Evolutionary conservation across 37 sponge, comb jelly and placozoan genomes (phyloP).

Genomic region (Axinella damicornis): DNA sequence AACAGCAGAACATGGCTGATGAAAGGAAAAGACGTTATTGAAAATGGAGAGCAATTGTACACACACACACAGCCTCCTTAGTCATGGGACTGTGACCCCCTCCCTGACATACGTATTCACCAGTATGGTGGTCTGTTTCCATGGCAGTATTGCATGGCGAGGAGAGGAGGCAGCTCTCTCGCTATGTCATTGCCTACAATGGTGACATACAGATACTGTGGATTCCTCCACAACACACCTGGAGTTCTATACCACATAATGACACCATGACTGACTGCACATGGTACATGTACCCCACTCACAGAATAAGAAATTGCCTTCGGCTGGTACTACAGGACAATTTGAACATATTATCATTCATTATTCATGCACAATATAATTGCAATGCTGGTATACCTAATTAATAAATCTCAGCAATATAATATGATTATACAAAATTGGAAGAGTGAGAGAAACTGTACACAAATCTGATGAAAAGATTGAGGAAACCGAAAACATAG

Average conservation of each 20-base stretch:
- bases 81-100: constrained; percentile 2
- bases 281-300: too few species aligned
- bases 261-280: too few species aligned
- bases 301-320: too few species aligned
- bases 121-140: constrained; percentile 23
- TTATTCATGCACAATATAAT: too few species aligned
- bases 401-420: neutral
- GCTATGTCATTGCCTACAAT: constrained; percentile 66
- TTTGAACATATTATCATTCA: too few species aligned
- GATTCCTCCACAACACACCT: constrained; percentile 49
- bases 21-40: constrained; percentile 29
- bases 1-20: constrained; percentile 52
- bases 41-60: constrained; percentile 15
- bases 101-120: constrained; percentile 65
- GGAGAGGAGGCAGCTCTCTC: neutral
- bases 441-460: neutral
- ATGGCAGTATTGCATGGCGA: constrained; percentile 9
- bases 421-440: neutral
- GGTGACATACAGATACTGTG: constrained; percentile 41
- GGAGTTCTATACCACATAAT: too few species aligned
- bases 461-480: neutral
- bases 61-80: constrained; percentile 4
- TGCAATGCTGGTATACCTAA: too few species aligned
- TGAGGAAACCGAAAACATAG: too few species aligned
- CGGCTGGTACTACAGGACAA: too few species aligned